These are phyloP conservation scores for Drosophila engyochracea DNA, from an alignment of 2,888 invertebrate species.

Conservation along the genomic window DNA sequence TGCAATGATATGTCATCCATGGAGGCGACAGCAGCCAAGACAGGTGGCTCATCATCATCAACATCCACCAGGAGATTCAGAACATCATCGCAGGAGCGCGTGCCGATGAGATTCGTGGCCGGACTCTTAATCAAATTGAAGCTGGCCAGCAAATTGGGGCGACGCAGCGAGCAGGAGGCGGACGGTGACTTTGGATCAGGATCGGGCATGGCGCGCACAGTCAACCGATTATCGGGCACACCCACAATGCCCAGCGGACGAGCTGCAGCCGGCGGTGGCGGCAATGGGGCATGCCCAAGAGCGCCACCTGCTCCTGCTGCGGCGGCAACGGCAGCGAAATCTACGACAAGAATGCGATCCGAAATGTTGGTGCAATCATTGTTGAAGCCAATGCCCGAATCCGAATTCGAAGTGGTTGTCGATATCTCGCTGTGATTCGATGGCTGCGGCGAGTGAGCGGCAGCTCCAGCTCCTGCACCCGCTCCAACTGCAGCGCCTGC, in stretches of 20 bases:
- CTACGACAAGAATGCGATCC: slow-evolving; percentile 92
- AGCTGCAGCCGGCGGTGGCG: slow-evolving; percentile 50
- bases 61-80: slow-evolving; percentile 85
- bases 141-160: slow-evolving; percentile 83
- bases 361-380: slow-evolving; percentile 94
- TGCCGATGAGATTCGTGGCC: slow-evolving; percentile 81
- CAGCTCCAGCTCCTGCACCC: slow-evolving; percentile 67
- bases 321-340: slow-evolving; percentile 86
- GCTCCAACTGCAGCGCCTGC: slow-evolving; percentile 63
- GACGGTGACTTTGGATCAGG: slow-evolving; percentile 82
- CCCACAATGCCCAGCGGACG: slow-evolving; percentile 83
- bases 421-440: slow-evolving; percentile 93
- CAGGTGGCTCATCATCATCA: slow-evolving; percentile 62
- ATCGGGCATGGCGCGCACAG: slow-evolving; percentile 90
- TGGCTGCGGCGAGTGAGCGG: slow-evolving; percentile 93
- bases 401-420: slow-evolving; percentile 95
- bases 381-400: slow-evolving; percentile 97
- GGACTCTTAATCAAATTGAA: slow-evolving; percentile 86
- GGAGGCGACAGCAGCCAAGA: slow-evolving; percentile 81
- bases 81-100: slow-evolving; percentile 87
- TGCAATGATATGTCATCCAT: slow-evolving; percentile 88
- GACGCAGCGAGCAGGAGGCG: slow-evolving; percentile 51
- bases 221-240: slow-evolving; percentile 85
- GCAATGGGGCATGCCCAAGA: slow-evolving; percentile 28
- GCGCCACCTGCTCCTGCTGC: slow-evolving; percentile 29